Conservation (phyloP, 1,140 invertebrate genomes). For the Harpegnathos saltator region DNA sequence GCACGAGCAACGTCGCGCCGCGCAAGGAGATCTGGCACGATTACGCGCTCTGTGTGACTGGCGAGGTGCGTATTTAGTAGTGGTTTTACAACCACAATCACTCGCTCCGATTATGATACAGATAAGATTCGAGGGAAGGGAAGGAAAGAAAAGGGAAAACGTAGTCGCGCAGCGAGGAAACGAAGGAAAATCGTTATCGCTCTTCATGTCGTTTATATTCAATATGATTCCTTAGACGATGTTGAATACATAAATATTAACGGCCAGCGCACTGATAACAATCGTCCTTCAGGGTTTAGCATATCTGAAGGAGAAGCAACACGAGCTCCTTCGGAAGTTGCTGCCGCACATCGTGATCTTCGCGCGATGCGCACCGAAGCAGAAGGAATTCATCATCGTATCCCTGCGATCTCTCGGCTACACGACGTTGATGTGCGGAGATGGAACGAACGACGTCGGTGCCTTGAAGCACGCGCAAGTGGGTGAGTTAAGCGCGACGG, state of each 20-base stretch:
- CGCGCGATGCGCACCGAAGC: constrained; percentile 97
- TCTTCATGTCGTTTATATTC: constrained; percentile 17
- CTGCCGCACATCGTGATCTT: constrained; percentile 96
- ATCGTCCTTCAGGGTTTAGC: constrained; percentile 88
- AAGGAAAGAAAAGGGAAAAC: no score
- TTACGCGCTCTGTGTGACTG: constrained; percentile 97
- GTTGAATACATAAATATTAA: no score
- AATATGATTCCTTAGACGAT: no score
- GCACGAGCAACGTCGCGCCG: constrained; percentile 83
- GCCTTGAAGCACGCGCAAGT: constrained; percentile 99
- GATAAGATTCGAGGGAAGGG: no score
- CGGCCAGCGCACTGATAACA: background rate
- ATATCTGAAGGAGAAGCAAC: constrained; percentile 89
- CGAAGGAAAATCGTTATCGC: background rate
- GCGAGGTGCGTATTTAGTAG: constrained; percentile 88
- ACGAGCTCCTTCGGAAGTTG: constrained; percentile 89
- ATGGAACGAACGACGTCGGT: constrained; percentile 99
- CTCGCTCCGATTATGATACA: no score
- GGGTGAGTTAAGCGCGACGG: constrained; percentile 86
- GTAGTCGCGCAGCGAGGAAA: no score
- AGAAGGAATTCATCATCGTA: constrained; percentile 98
- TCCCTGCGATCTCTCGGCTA: constrained; percentile 95
- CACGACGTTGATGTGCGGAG: constrained; percentile 99
- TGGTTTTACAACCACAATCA: background rate
- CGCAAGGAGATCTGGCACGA: constrained; percentile 88